Evolutionary conservation across 2,888 invertebrate species (phyloP).

Genomic region (Laspeyria flexula): DNA sequence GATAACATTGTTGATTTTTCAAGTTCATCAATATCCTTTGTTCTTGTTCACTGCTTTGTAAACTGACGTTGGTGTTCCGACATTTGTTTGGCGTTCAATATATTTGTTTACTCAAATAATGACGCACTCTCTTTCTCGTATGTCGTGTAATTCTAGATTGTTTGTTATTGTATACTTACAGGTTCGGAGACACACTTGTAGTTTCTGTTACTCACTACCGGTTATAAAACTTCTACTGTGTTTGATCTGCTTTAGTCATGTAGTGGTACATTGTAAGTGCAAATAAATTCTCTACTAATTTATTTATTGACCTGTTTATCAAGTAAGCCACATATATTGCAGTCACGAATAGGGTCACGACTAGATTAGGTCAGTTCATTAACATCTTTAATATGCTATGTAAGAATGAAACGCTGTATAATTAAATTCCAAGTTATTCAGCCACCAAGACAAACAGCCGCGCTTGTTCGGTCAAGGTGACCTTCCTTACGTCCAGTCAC

Average conservation of each 20-base stretch:
- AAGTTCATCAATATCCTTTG: conserved; percentile 68
- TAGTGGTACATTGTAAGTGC: neutral
- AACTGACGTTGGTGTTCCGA: conserved; percentile 53
- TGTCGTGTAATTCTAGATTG: conserved; percentile 47
- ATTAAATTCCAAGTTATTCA: conserved; percentile 50
- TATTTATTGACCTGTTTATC: neutral
- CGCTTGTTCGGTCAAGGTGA: conserved; percentile 77
- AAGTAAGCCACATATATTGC: conserved; percentile 16
- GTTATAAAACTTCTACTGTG: neutral
- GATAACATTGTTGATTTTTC: conserved; percentile 63
- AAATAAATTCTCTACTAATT: neutral
- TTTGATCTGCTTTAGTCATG: neutral
- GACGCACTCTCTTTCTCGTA: conserved; percentile 56
- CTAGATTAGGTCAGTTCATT: conserved; percentile 37
- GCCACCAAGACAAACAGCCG: conserved; percentile 57
- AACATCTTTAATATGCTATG: conserved; percentile 32
- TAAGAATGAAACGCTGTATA: conserved; percentile 31
- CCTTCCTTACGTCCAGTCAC: conserved; percentile 71
- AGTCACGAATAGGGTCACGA: conserved; percentile 17
- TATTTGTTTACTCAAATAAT: conserved; percentile 57
- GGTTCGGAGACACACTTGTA: conserved; percentile 10
- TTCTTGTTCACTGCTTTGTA: conserved; percentile 54
- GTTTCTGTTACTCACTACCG: neutral
- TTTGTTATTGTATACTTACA: conserved; percentile 40
- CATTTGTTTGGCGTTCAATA: conserved; percentile 51